Conservation (phyloP, 2,888 invertebrate genomes). For the Heliconius hortense region DNA sequence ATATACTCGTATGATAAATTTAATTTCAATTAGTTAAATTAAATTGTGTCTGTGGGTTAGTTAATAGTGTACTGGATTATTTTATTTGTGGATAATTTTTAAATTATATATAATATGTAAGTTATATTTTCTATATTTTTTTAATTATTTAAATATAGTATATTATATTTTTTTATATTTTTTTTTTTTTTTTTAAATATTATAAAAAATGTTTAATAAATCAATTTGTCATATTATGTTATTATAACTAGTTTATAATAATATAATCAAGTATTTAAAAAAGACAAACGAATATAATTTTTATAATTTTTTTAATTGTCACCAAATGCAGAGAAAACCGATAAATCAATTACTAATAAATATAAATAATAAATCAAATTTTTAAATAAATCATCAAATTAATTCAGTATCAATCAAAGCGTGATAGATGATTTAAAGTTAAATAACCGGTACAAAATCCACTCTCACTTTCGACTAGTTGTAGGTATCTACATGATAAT, state of each 20-base stretch:
- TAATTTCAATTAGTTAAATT: conserved; percentile 37
- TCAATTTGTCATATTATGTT: too few relatives aligned
- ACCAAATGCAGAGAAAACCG: too few relatives aligned
- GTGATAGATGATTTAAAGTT: conserved; percentile 14
- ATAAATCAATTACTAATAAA: background rate
- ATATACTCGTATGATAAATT: conserved; percentile 46
- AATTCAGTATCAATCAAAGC: background rate
- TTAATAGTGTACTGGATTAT: conserved; percentile 13
- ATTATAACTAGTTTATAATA: too few relatives aligned
- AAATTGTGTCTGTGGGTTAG: conserved; percentile 25
- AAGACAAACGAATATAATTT: too few relatives aligned
- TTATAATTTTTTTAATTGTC: background rate
- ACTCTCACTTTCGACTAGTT: conserved; percentile 33
- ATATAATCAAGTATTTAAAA: too few relatives aligned
- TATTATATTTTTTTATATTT: background rate
- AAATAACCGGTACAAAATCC: conserved; percentile 26
- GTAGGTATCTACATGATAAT: conserved; percentile 25
- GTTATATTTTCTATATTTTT: background rate
- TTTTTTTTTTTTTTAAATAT: too few relatives aligned
- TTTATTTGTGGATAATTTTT: background rate
- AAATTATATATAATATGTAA: background rate
- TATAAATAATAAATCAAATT: background rate
- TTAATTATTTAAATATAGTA: background rate
- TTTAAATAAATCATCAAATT: background rate
- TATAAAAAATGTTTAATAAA: too few relatives aligned